A percentile compares a stretch with the other conserved stretches of the same genome.
These are phyloP conservation scores for Hemithea aestivaria DNA, from an alignment of 2,888 invertebrate species.

Conservation along the genomic window DNA sequence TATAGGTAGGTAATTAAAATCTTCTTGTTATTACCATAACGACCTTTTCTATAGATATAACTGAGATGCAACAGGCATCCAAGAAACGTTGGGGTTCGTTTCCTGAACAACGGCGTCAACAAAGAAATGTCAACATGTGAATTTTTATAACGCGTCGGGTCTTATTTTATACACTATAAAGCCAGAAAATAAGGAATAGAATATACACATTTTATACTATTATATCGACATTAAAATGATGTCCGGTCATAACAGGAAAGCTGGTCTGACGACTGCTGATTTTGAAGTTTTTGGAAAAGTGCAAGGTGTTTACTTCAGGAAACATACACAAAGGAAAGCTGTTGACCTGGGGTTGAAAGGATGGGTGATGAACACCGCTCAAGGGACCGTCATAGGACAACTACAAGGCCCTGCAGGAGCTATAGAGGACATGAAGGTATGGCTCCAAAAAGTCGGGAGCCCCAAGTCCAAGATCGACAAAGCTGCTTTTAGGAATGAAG, in stretches of 20 bases:
- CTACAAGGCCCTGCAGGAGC: conserved; percentile 80
- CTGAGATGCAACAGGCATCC: conserved; percentile 20
- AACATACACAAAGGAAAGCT: conserved; percentile 83
- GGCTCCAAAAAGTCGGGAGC: conserved; percentile 82
- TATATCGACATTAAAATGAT: too few species aligned
- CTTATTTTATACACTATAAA: too few species aligned
- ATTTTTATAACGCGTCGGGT: not conserved
- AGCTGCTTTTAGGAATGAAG: conserved; percentile 82
- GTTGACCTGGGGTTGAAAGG: conserved; percentile 81
- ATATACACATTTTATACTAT: too few species aligned
- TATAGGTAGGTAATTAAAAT: too few species aligned
- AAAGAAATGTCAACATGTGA: conserved; percentile 22
- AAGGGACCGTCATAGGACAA: conserved; percentile 83
- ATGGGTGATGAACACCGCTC: conserved; percentile 87
- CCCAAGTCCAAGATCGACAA: conserved; percentile 84
- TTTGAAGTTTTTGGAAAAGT: conserved; percentile 82
- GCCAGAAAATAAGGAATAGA: too few species aligned
- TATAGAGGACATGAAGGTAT: conserved; percentile 80
- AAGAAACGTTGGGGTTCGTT: conserved; percentile 26
- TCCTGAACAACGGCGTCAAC: conserved; percentile 41
- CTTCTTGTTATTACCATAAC: conserved; percentile 30
- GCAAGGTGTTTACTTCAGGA: conserved; percentile 77
- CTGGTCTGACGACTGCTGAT: conserved; percentile 52
- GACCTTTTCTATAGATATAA: conserved; percentile 31
- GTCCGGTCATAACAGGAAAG: conserved; percentile 37